phyloP scores from a whole-genome alignment of 2,888 invertebrate species.

The Alsophila aescularia region DNA sequence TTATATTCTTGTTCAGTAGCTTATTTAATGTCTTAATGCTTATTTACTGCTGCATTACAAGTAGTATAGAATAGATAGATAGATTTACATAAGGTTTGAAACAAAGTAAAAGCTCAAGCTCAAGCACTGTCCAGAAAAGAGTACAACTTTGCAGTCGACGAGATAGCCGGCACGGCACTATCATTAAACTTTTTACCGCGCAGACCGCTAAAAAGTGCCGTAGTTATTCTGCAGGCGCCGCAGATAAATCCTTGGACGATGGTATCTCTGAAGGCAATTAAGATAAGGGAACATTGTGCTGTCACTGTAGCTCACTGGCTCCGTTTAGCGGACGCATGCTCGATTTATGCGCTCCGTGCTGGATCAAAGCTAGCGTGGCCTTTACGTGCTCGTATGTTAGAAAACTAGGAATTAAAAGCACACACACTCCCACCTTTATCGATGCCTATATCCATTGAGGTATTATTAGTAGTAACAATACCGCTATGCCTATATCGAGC shows the following conservation, averaged over 20 bases:
- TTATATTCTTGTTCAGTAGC: too few relatives aligned
- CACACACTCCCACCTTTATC: background rate
- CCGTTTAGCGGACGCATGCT: conserved; percentile 63
- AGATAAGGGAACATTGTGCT: conserved; percentile 77
- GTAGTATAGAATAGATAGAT: too few relatives aligned
- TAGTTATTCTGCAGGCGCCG: conserved; percentile 57
- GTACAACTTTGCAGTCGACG: conserved; percentile 26
- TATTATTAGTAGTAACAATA: background rate
- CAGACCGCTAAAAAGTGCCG: conserved; percentile 60
- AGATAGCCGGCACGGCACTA: conserved; percentile 53
- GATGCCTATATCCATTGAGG: background rate
- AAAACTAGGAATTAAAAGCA: conserved; percentile 1
- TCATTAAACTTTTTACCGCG: conserved; percentile 67
- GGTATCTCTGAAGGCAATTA: conserved; percentile 77
- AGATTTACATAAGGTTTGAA: background rate
- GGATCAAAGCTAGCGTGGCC: conserved; percentile 38
- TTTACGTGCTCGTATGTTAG: conserved; percentile 8
- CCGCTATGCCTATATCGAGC: too few relatives aligned
- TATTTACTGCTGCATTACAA: too few relatives aligned
- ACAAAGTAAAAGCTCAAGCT: background rate
- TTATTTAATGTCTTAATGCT: too few relatives aligned
- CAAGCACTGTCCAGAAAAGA: background rate
- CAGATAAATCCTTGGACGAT: conserved; percentile 74
- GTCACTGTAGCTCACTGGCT: conserved; percentile 67
- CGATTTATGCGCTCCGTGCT: conserved; percentile 62